A percentile compares a stretch with the other conserved stretches of the same genome.
phyloP scores from a whole-genome alignment of 2,113 vertebrate species.

The Pristiophorus japonicus region DNA sequence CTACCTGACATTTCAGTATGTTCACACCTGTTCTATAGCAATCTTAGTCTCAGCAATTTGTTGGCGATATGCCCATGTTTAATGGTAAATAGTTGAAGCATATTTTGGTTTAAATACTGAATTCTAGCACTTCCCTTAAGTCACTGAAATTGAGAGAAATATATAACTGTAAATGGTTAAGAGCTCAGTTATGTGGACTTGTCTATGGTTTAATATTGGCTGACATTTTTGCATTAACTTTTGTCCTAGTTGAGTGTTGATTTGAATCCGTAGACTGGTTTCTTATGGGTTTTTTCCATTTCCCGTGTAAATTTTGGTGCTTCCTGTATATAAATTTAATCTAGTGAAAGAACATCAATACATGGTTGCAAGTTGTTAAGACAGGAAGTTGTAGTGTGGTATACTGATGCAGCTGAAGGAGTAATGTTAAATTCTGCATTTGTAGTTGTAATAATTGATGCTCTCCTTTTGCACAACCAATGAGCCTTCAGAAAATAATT shows the following conservation, averaged over 20 bases:
- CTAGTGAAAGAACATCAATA: not conserved
- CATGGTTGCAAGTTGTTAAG: not conserved
- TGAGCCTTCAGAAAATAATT: not conserved
- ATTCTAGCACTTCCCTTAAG: not conserved
- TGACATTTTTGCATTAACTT: not conserved
- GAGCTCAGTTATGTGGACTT: not conserved
- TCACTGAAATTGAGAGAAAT: not conserved
- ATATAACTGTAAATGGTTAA: not conserved
- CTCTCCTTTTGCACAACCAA: not conserved
- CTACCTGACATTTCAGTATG: constrained; percentile 6
- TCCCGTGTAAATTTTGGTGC: not conserved
- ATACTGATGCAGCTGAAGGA: not conserved
- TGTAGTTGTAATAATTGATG: not conserved
- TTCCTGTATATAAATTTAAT: not conserved
- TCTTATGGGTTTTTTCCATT: not conserved
- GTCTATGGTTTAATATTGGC: not conserved
- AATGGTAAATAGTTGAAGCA: not conserved
- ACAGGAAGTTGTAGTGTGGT: not conserved
- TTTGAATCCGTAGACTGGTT: not conserved
- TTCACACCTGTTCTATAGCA: not conserved
- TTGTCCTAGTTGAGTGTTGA: not conserved
- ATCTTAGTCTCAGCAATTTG: not conserved
- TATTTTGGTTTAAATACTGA: not conserved
- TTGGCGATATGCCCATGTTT: not conserved
- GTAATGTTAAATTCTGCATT: not conserved